Conservation (phyloP, 1,140 invertebrate genomes). For the Riptortus pedestris region DNA sequence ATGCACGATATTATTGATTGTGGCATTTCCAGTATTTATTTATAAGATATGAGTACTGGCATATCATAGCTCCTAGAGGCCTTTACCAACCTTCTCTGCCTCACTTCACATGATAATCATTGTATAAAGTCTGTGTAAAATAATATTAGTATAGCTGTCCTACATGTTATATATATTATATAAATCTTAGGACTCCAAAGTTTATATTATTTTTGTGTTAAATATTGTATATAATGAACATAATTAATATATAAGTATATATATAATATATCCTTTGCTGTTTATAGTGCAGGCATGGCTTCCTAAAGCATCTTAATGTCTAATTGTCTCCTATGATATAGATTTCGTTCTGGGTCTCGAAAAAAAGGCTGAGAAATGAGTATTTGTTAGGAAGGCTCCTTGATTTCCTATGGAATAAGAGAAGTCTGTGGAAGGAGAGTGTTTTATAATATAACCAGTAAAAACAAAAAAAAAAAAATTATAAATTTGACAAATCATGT, state of each 20-base stretch:
- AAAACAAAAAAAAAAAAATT: slow-evolving; percentile 2
- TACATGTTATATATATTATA: slow-evolving; percentile 10
- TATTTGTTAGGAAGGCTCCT: slow-evolving; percentile 9
- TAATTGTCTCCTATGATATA: slow-evolving; percentile 26
- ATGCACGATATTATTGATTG: background rate
- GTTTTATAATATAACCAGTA: background rate
- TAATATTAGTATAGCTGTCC: background rate
- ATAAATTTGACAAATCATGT: slow-evolving; percentile 9
- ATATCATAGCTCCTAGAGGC: background rate
- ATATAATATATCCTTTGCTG: background rate
- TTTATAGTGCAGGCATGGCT: slow-evolving; percentile 26
- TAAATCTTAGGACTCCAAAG: slow-evolving; percentile 8
- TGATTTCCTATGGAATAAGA: slow-evolving; percentile 4
- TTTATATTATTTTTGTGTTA: slow-evolving; percentile 10
- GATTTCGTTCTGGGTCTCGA: slow-evolving; percentile 18
- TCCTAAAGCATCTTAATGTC: slow-evolving; percentile 27
- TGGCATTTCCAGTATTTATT: background rate
- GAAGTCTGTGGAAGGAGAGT: background rate
- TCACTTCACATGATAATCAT: slow-evolving; percentile 7
- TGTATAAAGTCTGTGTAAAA: slow-evolving; percentile 17
- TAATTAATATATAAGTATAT: slow-evolving; percentile 4
- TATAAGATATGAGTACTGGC: background rate
- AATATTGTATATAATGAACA: slow-evolving; percentile 8
- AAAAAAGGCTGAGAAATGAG: slow-evolving; percentile 17
- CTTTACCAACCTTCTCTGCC: background rate